Percentiles rank a stretch among this genome's conserved stretches.
These are phyloP conservation scores for Seira musarum DNA, from an alignment of 2,888 invertebrate species.

Conservation along the genomic window DNA sequence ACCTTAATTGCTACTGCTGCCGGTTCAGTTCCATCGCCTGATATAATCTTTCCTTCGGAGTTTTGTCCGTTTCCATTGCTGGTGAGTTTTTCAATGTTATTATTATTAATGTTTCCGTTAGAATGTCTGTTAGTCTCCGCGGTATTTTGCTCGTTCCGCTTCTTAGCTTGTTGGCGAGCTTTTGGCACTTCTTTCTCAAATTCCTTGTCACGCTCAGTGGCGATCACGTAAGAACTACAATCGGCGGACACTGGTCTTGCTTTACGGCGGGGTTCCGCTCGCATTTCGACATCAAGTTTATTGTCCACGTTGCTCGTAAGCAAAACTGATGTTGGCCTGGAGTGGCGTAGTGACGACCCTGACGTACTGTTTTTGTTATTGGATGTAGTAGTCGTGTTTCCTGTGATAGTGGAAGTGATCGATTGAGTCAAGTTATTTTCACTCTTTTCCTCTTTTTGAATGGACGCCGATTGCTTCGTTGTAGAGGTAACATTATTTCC, in stretches of 20 bases:
- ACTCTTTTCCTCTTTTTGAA: slow-evolving; percentile 40
- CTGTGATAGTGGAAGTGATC: not conserved
- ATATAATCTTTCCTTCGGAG: not conserved
- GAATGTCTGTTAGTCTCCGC: slow-evolving; percentile 21
- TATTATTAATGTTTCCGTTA: too few relatives aligned
- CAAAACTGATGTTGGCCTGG: slow-evolving; percentile 45
- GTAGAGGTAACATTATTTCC: slow-evolving; percentile 30
- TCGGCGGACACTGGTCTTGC: slow-evolving; percentile 8
- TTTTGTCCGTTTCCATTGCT: slow-evolving; percentile 4
- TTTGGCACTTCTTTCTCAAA: slow-evolving; percentile 18
- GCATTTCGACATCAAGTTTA: slow-evolving; percentile 21
- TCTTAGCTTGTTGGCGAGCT: slow-evolving; percentile 19
- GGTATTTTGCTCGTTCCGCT: slow-evolving; percentile 10
- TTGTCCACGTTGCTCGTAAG: slow-evolving; percentile 50
- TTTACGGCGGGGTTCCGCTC: not conserved
- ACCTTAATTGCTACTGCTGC: slow-evolving; percentile 60
- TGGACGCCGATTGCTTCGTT: slow-evolving; percentile 11
- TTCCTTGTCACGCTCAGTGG: slow-evolving; percentile 25
- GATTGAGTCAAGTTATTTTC: slow-evolving; percentile 31
- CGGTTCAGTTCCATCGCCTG: slow-evolving; percentile 39
- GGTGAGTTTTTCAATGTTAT: not conserved
- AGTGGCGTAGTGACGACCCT: slow-evolving; percentile 26
- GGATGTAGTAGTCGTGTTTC: not conserved
- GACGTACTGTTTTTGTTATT: slow-evolving; percentile 24
- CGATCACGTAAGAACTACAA: slow-evolving; percentile 19